Percentiles rank a stretch among this genome's conserved stretches.
Conservation (phyloP, 2,888 invertebrate genomes). For the Corythucha ciliata region DNA sequence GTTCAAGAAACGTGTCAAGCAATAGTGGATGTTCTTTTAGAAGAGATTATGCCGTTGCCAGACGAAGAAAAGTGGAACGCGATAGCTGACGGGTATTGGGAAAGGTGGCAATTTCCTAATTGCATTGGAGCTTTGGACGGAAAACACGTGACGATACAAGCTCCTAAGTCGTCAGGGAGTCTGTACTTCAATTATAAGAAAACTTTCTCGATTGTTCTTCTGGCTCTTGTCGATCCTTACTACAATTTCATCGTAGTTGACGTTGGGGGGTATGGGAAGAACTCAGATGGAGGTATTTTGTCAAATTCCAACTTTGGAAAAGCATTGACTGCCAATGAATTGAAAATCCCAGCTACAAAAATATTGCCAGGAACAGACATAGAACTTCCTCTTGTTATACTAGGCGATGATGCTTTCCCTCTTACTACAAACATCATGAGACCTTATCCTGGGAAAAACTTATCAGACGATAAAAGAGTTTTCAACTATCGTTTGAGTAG, state of each 20-base stretch:
- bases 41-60: conserved; percentile 32
- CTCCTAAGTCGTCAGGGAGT: conserved; percentile 33
- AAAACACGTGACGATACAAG: conserved; percentile 35
- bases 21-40: conserved; percentile 23
- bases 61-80: conserved; percentile 30
- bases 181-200: conserved; percentile 35
- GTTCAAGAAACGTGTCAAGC: conserved; percentile 26
- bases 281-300: conserved; percentile 37
- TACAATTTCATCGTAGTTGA: conserved; percentile 37
- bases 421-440: conserved; percentile 12
- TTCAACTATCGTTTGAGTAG: neutral
- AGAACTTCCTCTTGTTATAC: conserved; percentile 35
- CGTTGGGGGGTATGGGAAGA: conserved; percentile 36
- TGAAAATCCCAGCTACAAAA: conserved; percentile 34
- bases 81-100: conserved; percentile 28
- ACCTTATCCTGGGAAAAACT: conserved; percentile 3
- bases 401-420: conserved; percentile 32
- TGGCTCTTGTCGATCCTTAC: conserved; percentile 35
- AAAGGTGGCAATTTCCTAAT: conserved; percentile 35
- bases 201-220: conserved; percentile 33
- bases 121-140: conserved; percentile 35
- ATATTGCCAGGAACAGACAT: conserved; percentile 33
- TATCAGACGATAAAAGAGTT: neutral
- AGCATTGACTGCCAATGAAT: conserved; percentile 21
- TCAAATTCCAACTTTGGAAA: conserved; percentile 32